phyloP scores from a whole-genome alignment of 2,888 invertebrate genomes.

The Pristionchus exspectatus region DNA sequence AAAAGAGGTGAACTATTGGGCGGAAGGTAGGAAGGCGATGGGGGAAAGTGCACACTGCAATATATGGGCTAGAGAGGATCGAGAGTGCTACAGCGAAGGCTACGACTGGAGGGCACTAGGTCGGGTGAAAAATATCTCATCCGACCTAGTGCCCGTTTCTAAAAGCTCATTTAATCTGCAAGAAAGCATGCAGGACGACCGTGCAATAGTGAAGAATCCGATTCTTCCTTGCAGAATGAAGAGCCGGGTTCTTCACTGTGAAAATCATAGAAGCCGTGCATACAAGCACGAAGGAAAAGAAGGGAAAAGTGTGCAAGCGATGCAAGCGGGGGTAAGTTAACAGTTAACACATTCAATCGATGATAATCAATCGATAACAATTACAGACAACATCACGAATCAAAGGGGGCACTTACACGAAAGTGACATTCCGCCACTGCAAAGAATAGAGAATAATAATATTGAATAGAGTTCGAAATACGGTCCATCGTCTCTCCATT shows the following conservation, averaged over 20 bases:
- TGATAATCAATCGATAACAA: not conserved
- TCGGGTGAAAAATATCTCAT: not conserved
- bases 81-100: not conserved
- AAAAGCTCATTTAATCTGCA: no score
- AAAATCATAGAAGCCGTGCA: no score
- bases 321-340: no score
- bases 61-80: not conserved
- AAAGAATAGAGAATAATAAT: not conserved
- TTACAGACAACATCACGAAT: constrained; percentile 7
- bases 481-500: no score
- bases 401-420: constrained; percentile 17
- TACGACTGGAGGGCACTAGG: not conserved
- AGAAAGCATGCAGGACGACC: no score
- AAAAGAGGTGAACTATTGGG: not conserved
- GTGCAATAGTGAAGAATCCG: no score
- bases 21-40: no score
- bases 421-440: constrained; percentile 46
- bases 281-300: no score
- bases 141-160: no score
- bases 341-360: not conserved
- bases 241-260: no score
- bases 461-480: not conserved
- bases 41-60: constrained; percentile 22
- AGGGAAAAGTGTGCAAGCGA: no score
- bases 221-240: no score